Conservation (phyloP, 2,888 invertebrate genomes). For the Anarsia innoxiella region DNA sequence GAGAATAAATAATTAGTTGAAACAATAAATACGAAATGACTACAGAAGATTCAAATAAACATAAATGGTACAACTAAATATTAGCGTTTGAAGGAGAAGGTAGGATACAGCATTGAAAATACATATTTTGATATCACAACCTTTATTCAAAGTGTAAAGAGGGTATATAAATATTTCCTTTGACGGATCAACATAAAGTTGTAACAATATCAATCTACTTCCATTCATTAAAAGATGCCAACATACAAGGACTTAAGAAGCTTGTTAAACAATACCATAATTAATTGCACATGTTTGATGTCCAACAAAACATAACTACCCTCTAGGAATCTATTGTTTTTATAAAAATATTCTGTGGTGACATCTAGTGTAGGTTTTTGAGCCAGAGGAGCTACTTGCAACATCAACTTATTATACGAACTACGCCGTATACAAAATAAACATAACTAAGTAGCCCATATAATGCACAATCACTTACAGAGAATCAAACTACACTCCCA, state of each 20-base stretch:
- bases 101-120: constrained; percentile 56
- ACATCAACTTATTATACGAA: no score
- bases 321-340: no score
- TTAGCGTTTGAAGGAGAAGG: constrained; percentile 19
- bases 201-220: constrained; percentile 19
- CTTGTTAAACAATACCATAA: no score
- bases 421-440: no score
- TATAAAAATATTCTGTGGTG: constrained; percentile 9
- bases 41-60: constrained; percentile 8
- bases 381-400: constrained; percentile 6
- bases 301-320: constrained; percentile 3
- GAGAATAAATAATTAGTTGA: not conserved
- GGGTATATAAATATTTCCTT: constrained; percentile 50
- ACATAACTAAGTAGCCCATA: no score
- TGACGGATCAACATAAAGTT: constrained; percentile 31
- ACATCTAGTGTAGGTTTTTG: constrained; percentile 5
- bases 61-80: constrained; percentile 8
- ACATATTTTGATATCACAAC: constrained; percentile 51
- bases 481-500: no score
- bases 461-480: no score
- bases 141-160: constrained; percentile 54
- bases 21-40: not conserved
- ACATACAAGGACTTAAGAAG: constrained; percentile 3
- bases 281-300: constrained; percentile 6
- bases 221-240: constrained; percentile 18